These are phyloP conservation scores for Ciona savignyi DNA, from an alignment of 23 tunicate species.

Conservation along the genomic window DNA sequence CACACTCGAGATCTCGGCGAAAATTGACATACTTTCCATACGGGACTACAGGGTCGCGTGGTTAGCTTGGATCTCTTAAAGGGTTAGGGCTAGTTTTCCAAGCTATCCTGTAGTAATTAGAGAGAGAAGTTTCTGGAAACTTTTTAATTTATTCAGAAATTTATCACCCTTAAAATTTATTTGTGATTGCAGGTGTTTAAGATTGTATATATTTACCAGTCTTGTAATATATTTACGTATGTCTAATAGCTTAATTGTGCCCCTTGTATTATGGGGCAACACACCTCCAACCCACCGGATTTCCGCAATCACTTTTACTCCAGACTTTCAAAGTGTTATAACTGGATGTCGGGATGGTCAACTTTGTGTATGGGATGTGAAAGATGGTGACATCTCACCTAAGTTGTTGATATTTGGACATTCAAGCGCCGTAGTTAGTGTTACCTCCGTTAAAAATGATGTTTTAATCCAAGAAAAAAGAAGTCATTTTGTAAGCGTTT, in stretches of 20 bases:
- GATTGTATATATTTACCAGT: no score
- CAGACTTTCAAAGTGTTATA: slow-evolving; percentile 34
- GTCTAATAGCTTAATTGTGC: slow-evolving; percentile 60
- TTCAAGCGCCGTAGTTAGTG: slow-evolving; percentile 44
- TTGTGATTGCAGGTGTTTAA: no score
- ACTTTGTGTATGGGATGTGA: slow-evolving; percentile 51
- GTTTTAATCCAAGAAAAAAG: neutral
- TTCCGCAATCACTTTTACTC: slow-evolving; percentile 32
- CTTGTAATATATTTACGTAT: no score
- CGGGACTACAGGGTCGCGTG: no score
- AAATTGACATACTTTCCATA: no score
- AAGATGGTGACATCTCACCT: slow-evolving; percentile 21
- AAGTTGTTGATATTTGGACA: slow-evolving; percentile 75
- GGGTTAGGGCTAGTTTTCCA: no score
- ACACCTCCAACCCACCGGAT: slow-evolving; percentile 88
- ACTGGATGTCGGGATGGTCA: slow-evolving; percentile 95
- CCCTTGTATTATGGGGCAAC: slow-evolving; percentile 79
- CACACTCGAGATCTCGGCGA: no score
- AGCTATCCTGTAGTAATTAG: no score
- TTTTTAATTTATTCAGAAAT: no score
- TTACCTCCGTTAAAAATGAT: slow-evolving; percentile 9
- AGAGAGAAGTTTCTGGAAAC: no score
- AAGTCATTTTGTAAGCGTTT: slow-evolving; percentile 46
- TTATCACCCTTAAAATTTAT: no score
- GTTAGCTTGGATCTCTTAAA: no score